Base-by-base conservation (phyloP, 2,888 invertebrate genomes). In the Ophraella communa region DNA sequence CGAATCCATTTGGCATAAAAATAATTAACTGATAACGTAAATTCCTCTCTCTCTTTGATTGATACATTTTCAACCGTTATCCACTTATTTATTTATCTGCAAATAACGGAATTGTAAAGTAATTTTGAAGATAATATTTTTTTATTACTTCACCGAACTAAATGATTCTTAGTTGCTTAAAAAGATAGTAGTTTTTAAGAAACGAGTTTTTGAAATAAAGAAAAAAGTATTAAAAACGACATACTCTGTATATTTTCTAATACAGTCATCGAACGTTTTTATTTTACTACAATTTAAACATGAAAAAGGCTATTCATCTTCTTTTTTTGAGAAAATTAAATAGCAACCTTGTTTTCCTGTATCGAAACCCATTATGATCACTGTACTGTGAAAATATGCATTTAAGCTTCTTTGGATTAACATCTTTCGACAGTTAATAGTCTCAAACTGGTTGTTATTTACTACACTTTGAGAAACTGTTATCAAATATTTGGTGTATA, bases 401-500 rank as follows among this genome's bases (percentile, higher is more conserved):
- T 60, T 60, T 53, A 52, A 60, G 60, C 44, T 52, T 60, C 52
- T 52, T 60, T 52, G 14, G 53, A 60, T 60, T 60, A 60, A 52
- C 44, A 53, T 60, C 44, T 60, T 14, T 14, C 30, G 17, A 60
- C 53, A 52, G 60, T 53, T 52, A 44, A 24, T 21, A 14, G 49
- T 4, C 14, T 51, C 14, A 33, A 30, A 60, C 57, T 17, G 14
- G 33, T 45, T 14, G 27, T 60, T 60, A 60, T 60, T 53, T 52
- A 60, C 62, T 56, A 49, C 49, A 30, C 27, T 42, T 39, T 49
- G 49, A 55, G 55, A 62, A 55, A 56, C 56, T 49, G 55, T 62
- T 62, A 49, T 62, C 62, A 62, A 62, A 56, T 56, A 56, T 62
- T 62, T 56, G 47, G 39, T 52, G 52, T 42, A 44, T 52, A 42